phyloP scores from a whole-genome alignment of 1,140 invertebrate genomes.

The Parapsyche elsis region DNA sequence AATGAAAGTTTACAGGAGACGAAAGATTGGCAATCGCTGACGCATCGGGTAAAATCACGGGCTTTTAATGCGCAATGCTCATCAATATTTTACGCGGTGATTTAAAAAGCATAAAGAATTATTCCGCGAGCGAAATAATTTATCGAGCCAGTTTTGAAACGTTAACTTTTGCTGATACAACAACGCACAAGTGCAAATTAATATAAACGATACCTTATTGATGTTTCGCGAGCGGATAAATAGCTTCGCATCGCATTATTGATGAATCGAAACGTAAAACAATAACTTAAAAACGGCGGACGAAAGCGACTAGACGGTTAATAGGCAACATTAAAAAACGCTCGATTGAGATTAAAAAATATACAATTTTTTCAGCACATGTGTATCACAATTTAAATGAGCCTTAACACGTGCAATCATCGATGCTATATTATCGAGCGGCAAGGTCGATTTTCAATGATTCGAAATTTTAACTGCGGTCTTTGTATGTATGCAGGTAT shows the following conservation, averaged over 20 bases:
- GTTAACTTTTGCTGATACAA: not conserved
- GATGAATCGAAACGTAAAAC: no score
- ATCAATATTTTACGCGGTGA: not conserved
- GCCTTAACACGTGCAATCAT: not conserved
- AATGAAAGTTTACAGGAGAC: no score
- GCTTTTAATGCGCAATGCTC: not conserved
- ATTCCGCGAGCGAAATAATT: not conserved
- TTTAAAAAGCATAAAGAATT: constrained; percentile 5
- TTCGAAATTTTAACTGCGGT: not conserved
- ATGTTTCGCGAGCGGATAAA: no score
- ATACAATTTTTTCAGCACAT: no score
- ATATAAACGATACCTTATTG: no score
- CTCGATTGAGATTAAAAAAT: no score
- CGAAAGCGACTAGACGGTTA: no score
- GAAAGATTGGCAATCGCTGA: no score
- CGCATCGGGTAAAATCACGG: not conserved
- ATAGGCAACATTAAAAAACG: no score
- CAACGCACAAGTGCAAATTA: no score
- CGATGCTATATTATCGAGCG: constrained; percentile 5
- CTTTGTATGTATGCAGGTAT: not conserved
- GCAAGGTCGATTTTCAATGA: constrained; percentile 28
- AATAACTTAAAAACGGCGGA: no score
- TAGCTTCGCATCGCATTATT: no score
- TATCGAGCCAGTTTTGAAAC: not conserved
- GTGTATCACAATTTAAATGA: constrained; percentile 5